Evolutionary conservation across 2,888 invertebrate species (phyloP).

Genomic region (Drosophila borealis): DNA sequence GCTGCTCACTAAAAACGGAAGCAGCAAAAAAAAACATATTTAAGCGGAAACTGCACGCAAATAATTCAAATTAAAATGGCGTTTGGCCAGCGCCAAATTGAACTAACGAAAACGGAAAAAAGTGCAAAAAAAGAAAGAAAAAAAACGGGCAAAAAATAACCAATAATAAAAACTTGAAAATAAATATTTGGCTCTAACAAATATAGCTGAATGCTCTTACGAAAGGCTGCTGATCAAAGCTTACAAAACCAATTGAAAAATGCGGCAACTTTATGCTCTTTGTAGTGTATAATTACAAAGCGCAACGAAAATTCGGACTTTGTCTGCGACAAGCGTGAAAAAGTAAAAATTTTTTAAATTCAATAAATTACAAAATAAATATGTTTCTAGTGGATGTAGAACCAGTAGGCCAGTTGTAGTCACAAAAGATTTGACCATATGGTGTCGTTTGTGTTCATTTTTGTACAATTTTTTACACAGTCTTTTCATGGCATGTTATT

Average conservation of each 20-base stretch:
- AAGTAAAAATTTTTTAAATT: constrained; percentile 58
- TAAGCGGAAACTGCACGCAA: constrained; percentile 46
- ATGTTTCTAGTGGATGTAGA: constrained; percentile 9
- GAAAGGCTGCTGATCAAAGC: not conserved
- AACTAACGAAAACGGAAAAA: constrained; percentile 25
- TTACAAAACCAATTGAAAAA: not conserved
- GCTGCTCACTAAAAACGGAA: constrained; percentile 36
- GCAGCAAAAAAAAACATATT: constrained; percentile 11
- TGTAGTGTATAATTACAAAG: constrained; percentile 28
- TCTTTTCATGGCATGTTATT: constrained; percentile 19
- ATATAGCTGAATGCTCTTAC: not conserved
- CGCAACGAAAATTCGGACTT: constrained; percentile 6
- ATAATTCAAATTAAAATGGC: constrained; percentile 61
- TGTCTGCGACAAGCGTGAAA: constrained; percentile 35
- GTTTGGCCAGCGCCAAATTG: constrained; percentile 39
- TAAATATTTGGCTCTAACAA: not conserved
- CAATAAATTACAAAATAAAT: constrained; percentile 69
- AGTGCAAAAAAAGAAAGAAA: not conserved
- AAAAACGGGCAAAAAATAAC: constrained; percentile 1
- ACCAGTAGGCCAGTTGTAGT: constrained; percentile 11
- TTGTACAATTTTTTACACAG: constrained; percentile 8
- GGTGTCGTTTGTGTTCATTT: constrained; percentile 15
- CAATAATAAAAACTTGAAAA: not conserved
- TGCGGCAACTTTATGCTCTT: not conserved
- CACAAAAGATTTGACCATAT: constrained; percentile 24